phyloP scores from a whole-genome alignment of 1,140 invertebrate genomes.

The Drosophila kohkoa region DNA sequence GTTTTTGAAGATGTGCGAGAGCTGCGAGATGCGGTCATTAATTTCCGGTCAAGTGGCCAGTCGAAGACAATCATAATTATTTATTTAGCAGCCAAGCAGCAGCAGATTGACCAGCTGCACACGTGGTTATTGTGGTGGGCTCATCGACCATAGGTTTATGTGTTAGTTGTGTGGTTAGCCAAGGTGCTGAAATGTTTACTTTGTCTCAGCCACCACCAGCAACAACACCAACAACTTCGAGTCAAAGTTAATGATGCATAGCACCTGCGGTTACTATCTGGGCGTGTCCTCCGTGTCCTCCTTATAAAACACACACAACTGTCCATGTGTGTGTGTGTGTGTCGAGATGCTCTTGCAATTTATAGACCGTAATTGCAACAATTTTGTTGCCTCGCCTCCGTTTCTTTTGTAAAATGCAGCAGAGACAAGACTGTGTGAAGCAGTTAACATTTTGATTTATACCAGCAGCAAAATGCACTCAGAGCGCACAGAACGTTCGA shows the following conservation, averaged over 20 bases:
- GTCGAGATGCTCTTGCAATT: constrained; percentile 45
- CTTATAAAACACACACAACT: neutral
- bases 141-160: constrained; percentile 15
- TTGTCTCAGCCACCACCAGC: constrained; percentile 49
- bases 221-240: constrained; percentile 50
- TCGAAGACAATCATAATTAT: constrained; percentile 81
- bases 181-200: constrained; percentile 81
- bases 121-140: constrained; percentile 60
- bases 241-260: constrained; percentile 79
- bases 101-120: constrained; percentile 78
- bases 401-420: constrained; percentile 40
- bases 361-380: constrained; percentile 77
- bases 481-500: constrained; percentile 46
- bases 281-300: neutral
- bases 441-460: constrained; percentile 74
- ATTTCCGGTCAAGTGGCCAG: constrained; percentile 80
- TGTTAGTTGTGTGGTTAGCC: constrained; percentile 74
- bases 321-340: constrained; percentile 3
- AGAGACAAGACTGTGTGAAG: constrained; percentile 9
- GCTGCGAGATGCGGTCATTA: constrained; percentile 53
- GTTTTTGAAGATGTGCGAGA: constrained; percentile 52
- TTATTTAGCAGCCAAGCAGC: constrained; percentile 67
- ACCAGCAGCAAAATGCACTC: constrained; percentile 68
- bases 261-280: constrained; percentile 57
- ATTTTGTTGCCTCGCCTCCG: constrained; percentile 55